Evolutionary conservation across 64 coral and sea anemone species (phyloP).

Genomic region (Orbicella faveolata): DNA sequence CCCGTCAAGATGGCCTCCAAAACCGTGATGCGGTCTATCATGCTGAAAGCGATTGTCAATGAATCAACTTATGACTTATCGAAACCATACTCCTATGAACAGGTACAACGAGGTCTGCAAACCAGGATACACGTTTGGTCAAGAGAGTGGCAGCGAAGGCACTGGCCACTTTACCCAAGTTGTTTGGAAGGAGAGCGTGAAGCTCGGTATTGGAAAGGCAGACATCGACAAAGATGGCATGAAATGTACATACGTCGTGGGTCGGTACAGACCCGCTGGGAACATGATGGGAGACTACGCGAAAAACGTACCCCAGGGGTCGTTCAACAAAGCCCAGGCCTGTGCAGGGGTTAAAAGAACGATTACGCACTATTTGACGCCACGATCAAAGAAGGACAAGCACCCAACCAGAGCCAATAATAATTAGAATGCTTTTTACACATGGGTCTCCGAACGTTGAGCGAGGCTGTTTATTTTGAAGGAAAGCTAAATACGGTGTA

Average conservation of each 20-base stretch:
- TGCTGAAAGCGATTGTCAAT: no score
- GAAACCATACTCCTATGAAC: neutral
- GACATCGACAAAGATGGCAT: slow-evolving; percentile 50
- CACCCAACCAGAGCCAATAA: neutral
- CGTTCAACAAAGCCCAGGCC: slow-evolving; percentile 10
- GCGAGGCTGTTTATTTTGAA: no score
- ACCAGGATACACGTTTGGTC: slow-evolving; percentile 43
- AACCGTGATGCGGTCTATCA: no score
- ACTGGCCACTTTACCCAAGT: slow-evolving; percentile 72
- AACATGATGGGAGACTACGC: slow-evolving; percentile 16
- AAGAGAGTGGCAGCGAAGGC: neutral
- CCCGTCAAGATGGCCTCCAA: no score
- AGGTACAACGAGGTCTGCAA: slow-evolving; percentile 71
- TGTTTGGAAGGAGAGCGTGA: slow-evolving; percentile 46
- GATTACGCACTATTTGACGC: neutral
- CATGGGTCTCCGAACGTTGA: no score
- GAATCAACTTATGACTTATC: neutral
- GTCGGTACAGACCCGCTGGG: slow-evolving; percentile 49
- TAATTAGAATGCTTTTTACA: neutral
- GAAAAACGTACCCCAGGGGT: slow-evolving; percentile 8
- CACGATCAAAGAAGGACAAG: neutral
- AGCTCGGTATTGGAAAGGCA: slow-evolving; percentile 63
- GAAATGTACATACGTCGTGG: slow-evolving; percentile 51
- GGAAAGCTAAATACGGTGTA: no score
- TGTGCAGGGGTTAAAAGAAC: neutral